A percentile compares a stretch with the other conserved stretches of the same genome.
Conservation (phyloP, 2,888 invertebrate genomes). For the Cantharis rustica region DNA sequence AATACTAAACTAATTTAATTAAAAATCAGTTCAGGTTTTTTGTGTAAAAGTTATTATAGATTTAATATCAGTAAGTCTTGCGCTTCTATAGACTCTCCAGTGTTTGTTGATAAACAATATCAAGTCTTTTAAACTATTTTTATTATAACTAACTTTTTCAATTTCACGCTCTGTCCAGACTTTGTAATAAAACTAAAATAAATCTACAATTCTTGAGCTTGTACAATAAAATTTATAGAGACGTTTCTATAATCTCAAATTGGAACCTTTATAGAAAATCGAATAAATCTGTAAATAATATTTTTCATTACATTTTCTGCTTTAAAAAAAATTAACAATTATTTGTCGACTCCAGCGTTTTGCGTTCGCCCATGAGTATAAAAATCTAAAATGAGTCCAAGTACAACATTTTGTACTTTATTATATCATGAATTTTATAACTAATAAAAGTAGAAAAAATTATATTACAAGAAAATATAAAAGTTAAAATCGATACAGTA, state of each 20-base stretch:
- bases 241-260: slow-evolving; percentile 46
- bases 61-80: neutral
- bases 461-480: neutral
- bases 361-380: neutral
- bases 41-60: neutral
- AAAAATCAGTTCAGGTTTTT: neutral
- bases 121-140: slow-evolving; percentile 47
- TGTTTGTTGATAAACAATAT: slow-evolving; percentile 50
- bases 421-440: neutral
- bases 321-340: neutral
- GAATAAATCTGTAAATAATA: neutral
- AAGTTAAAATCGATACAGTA: neutral
- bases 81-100: slow-evolving; percentile 13
- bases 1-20: neutral
- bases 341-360: neutral
- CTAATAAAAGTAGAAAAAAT: neutral
- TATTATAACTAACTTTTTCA: slow-evolving; percentile 53
- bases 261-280: slow-evolving; percentile 33
- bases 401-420: neutral
- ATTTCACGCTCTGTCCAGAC: slow-evolving; percentile 54
- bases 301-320: neutral
- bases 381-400: neutral
- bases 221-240: slow-evolving; percentile 47
- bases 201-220: slow-evolving; percentile 51
- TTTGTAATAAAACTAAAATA: slow-evolving; percentile 53